Evolutionary conservation across 2,797 vertebrate species (phyloP), one percentile per base, ranked within the genome.

Genomic region (Malurus splendens): DNA sequence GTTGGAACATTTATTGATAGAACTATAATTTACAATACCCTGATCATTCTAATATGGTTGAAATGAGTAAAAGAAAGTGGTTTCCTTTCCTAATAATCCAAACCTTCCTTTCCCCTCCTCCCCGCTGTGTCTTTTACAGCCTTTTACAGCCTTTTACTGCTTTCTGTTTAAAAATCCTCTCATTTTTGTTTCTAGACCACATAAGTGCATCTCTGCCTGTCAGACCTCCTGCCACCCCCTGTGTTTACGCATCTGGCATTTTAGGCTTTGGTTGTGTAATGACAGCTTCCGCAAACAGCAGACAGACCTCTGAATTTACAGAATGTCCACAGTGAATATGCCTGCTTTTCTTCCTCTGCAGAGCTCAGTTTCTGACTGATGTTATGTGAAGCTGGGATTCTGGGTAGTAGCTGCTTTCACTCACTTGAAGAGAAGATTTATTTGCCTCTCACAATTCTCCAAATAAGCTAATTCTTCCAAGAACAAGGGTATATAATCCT

Each of bases 191-290:
- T 79, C 32, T 82, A 60, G 48, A 89, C 23, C 14, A 7, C 15
- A 4, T 52, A 74, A 90, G 9, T n/a, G 6, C 10, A 1, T 54
- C 12, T 77, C 32, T 82, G 42, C 23, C 48, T 81, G 62, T 68
- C 66, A 81, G 66, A 74, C 42, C 57, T 87, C 54, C 48, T 87
- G 74, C 41, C 44, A 50, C 18, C n/a, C 13, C 47, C 55, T 86
- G 44, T 81, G 59, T 90, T 94, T 83, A 72, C 51, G 62, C 39
- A 66, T 86, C 66, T 92, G 66, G 20, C n/a, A 47, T 81, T 93
- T 87, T 57, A 75, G 71, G 22, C 36, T 68, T 72, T 59, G 66
- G 36, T 6, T 82, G 47, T 70, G 38, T 61, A 74, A 77, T 59
- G 77, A 75, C 39, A 61, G 55, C 55, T 93, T 93, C 71, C 0